phyloP scores from a whole-genome alignment of 2,113 vertebrate genomes.

The Polypterus senegalus region DNA sequence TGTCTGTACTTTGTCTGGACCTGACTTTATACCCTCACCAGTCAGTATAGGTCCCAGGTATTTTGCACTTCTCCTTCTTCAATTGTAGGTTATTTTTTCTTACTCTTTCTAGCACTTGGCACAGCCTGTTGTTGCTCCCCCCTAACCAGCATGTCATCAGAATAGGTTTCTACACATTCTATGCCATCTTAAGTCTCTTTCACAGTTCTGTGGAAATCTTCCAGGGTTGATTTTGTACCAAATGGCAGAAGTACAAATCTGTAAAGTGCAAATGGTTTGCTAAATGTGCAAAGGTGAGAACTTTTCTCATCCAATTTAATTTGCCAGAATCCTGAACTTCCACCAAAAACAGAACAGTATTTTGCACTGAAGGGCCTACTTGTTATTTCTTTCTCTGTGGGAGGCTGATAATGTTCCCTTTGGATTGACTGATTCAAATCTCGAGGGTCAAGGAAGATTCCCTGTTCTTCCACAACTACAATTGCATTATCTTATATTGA shows the following conservation, averaged over 20 bases:
- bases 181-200: constrained; percentile 13
- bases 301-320: constrained; percentile 16
- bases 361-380: constrained; percentile 8
- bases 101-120: constrained; percentile 6
- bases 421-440: constrained; percentile 3
- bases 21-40: not conserved
- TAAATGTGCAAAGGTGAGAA: constrained; percentile 14
- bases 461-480: constrained; percentile 4
- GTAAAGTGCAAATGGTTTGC: constrained; percentile 11
- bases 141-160: constrained; percentile 10
- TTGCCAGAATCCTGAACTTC: constrained; percentile 21
- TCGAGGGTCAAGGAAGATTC: not conserved
- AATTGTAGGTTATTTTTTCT: not conserved
- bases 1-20: not conserved
- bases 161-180: constrained; percentile 13
- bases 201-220: not conserved
- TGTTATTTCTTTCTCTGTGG: constrained; percentile 11
- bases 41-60: not conserved
- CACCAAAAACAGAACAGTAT: constrained; percentile 15
- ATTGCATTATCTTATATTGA: constrained; percentile 4
- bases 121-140: constrained; percentile 11
- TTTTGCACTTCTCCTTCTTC: not conserved
- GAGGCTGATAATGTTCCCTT: constrained; percentile 17
- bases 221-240: constrained; percentile 6
- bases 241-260: constrained; percentile 2